A percentile compares a stretch with the other conserved stretches of the same genome.
Conservation (phyloP, 1,140 invertebrate species). For the Teleogryllus occipitalis region DNA sequence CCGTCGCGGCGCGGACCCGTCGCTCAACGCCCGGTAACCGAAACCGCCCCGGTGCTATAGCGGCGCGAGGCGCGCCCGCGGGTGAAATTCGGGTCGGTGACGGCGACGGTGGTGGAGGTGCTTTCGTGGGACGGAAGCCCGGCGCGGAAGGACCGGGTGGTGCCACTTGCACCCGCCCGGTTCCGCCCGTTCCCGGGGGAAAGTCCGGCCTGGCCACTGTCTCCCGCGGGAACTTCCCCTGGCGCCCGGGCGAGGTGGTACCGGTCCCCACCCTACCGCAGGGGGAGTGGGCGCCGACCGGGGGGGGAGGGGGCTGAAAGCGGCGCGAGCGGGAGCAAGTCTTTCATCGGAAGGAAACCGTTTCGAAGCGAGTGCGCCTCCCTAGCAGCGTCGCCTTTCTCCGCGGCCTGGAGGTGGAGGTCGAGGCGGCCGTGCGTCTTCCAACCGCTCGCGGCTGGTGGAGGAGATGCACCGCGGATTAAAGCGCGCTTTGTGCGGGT, state of each 20-base stretch:
- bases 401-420: no score
- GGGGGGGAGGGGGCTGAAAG: neutral
- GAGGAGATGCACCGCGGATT: neutral
- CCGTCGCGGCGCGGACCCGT: neutral
- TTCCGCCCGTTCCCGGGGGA: neutral
- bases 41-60: neutral
- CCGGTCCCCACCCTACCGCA: no score
- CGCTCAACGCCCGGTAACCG: neutral
- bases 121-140: neutral
- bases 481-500: neutral
- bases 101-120: neutral
- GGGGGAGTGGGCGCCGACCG: neutral
- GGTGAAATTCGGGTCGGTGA: neutral
- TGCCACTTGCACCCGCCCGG: neutral
- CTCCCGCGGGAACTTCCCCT: neutral
- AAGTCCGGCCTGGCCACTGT: neutral
- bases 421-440: neutral
- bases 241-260: neutral
- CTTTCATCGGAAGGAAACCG: neutral
- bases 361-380: neutral
- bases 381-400: neutral
- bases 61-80: neutral
- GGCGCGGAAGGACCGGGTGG: neutral
- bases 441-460: neutral
- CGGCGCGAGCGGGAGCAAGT: neutral